Evolutionary conservation across 2,113 vertebrate genomes (phyloP).

Genomic region (Phyllostomus hastatus): DNA sequence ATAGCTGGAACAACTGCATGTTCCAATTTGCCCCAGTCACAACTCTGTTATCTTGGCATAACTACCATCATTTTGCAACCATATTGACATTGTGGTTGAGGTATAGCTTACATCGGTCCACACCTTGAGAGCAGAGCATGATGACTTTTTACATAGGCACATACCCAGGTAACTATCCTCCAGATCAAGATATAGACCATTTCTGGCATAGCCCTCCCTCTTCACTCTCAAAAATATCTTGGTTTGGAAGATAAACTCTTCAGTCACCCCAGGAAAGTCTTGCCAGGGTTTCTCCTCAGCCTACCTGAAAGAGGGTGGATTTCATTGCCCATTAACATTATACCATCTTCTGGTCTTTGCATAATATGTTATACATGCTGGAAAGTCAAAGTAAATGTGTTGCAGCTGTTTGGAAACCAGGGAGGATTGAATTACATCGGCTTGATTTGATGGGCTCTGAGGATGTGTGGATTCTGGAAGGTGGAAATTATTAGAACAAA

Average conservation of each 20-base stretch:
- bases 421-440: not conserved
- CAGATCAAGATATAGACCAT: not conserved
- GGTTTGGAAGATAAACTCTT: not conserved
- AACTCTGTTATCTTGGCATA: not conserved
- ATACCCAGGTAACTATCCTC: not conserved
- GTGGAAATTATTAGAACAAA: slow-evolving; percentile 50
- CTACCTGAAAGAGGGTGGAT: not conserved
- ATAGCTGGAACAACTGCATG: not conserved
- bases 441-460: not conserved
- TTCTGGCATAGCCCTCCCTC: not conserved
- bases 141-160: not conserved
- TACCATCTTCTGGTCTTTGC: not conserved
- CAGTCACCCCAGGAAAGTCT: not conserved
- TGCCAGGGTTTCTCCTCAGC: not conserved
- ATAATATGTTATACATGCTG: slow-evolving; percentile 15
- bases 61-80: not conserved
- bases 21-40: not conserved
- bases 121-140: not conserved
- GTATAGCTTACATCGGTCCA: not conserved
- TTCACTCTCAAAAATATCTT: not conserved
- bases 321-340: not conserved
- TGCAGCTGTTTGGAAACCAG: slow-evolving; percentile 50
- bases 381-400: slow-evolving; percentile 46
- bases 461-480: not conserved
- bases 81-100: not conserved